Evolutionary conservation across 2,797 vertebrate species (phyloP).

Genomic region (Bradypodion ventrale): DNA sequence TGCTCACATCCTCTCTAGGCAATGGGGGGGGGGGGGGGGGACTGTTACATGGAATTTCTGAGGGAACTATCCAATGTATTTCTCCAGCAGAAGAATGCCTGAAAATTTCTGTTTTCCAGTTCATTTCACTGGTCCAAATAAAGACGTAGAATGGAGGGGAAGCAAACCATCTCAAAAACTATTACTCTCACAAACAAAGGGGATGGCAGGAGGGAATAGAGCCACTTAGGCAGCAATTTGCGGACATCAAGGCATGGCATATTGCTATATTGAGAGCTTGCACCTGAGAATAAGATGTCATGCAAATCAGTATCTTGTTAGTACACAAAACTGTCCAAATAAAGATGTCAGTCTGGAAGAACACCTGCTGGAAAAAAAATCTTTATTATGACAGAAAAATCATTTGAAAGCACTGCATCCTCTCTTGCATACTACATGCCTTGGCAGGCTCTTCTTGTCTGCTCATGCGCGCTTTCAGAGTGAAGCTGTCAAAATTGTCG

Average conservation of each 20-base stretch:
- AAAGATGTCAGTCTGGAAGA: background rate
- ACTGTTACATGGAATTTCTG: no score
- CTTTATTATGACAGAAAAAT: conserved; percentile 22
- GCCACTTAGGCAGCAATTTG: background rate
- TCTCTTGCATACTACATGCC: conserved; percentile 42
- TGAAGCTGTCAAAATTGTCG: conserved; percentile 53
- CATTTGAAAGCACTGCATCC: conserved; percentile 14
- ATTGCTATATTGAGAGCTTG: fast-evolving
- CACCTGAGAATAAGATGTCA: background rate
- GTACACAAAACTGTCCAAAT: background rate
- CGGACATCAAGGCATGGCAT: background rate
- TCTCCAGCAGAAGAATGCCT: background rate
- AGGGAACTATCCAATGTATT: background rate
- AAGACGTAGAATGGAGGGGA: no score
- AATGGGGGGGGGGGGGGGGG: no score
- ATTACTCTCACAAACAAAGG: background rate
- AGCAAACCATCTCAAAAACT: background rate
- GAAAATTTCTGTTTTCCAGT: background rate
- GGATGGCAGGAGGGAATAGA: background rate
- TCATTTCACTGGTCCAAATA: background rate
- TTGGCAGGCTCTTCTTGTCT: conserved; percentile 42
- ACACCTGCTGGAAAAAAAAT: conserved; percentile 3
- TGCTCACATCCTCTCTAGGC: background rate
- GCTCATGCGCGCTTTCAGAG: conserved; percentile 20
- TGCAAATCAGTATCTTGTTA: background rate